Base-by-base conservation (phyloP, 1,140 invertebrate species). In the Carposina sasakii region DNA sequence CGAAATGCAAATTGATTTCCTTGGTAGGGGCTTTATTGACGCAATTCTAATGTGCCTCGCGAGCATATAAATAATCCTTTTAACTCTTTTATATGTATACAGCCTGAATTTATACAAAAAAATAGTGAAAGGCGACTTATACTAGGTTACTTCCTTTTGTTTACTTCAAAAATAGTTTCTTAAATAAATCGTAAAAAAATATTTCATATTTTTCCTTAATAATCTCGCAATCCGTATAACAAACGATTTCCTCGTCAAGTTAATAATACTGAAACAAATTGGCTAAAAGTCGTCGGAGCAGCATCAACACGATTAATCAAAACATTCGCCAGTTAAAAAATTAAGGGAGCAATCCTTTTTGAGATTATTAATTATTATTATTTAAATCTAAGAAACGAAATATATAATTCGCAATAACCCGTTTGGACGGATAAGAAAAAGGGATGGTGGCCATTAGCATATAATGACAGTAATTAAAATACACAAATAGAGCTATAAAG, bases 401-500 rank as follows among this genome's bases (percentile, higher is more conserved):
- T 64, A 74, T 75, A 74, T 68, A 84, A 71, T 79, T 84, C 67
- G 74, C 67, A 69, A 77, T 81, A 81, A 79, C 73, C 81, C 77
- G 82, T 84, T 84, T 73, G 63, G 71, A 48, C 71, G 83, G 83
- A 83, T 85, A 86, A 85, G 85, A 86, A 86, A 85, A 85, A 86
- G 85, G 83, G 82, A 85, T 81, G 76, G 71, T 69, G 75, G 79
- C 85, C 85, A 81, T 86, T 86, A 86, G 81, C 81, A 85, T 85
- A 86, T 86, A 86, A 86, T 86, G 83, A 86, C 79, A 75, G 85
- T 85, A 86, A 86, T 86, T 86, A 86, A 86, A 86, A 86, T 85
- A 86, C 81, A 86, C 83, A 86, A 86, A 86, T 86, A 86, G 81
- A 83, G 78, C 81, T 73, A 85, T 86, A 86, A 86, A 86, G 78